Evolutionary conservation across 1,140 invertebrate genomes (phyloP).

Genomic region (Drosophila bocqueti): DNA sequence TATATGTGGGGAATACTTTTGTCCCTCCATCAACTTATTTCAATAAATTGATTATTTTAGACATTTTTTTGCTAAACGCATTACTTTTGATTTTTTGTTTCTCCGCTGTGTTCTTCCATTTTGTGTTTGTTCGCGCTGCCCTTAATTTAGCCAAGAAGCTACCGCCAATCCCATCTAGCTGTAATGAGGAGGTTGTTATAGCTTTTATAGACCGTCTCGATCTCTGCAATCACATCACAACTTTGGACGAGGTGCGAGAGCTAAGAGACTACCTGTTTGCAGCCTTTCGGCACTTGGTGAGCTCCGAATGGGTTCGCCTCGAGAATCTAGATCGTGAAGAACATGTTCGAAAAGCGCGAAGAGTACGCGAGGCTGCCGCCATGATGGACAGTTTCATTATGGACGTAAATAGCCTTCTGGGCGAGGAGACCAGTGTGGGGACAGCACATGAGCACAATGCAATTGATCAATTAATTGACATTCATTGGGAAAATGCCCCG

Average conservation of each 20-base stretch:
- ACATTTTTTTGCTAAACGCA: not conserved
- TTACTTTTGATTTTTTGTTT: slow-evolving; percentile 31
- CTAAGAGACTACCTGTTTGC: slow-evolving; percentile 41
- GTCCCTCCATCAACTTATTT: not conserved
- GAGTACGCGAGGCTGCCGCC: not conserved
- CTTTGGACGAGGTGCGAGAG: slow-evolving; percentile 27
- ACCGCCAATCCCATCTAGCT: slow-evolving; percentile 31
- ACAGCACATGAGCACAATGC: not conserved
- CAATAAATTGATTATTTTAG: not conserved
- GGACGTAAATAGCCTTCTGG: slow-evolving; percentile 29
- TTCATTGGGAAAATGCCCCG: not conserved
- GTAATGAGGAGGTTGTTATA: slow-evolving; percentile 40
- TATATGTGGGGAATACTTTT: not conserved
- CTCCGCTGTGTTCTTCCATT: slow-evolving; percentile 1
- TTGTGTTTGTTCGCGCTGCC: not conserved
- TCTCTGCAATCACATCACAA: not conserved
- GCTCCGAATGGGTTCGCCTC: slow-evolving; percentile 1
- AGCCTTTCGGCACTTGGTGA: slow-evolving; percentile 41
- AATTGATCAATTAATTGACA: not conserved
- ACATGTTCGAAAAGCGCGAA: not conserved
- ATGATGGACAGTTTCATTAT: slow-evolving; percentile 19
- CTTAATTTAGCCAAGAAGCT: slow-evolving; percentile 7
- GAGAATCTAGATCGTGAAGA: slow-evolving; percentile 2
- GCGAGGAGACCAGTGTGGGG: not conserved
- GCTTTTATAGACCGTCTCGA: slow-evolving; percentile 43